Evolutionary conservation across 1,140 invertebrate species (phyloP), one percentile per base, ranked within the genome.

Genomic region (Hesperophylax magnus): DNA sequence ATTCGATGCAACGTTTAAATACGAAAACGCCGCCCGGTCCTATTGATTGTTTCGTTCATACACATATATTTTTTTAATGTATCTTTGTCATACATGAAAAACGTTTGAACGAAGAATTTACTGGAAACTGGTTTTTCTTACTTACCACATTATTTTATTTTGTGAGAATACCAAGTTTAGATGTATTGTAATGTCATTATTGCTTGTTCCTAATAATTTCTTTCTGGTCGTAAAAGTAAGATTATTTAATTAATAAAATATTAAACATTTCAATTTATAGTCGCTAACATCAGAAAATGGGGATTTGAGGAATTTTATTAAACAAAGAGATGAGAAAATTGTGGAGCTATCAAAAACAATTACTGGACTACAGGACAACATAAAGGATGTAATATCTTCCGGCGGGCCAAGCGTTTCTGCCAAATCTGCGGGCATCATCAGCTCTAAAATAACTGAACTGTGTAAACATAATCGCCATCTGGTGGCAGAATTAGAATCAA

Each of bases 391-490:
- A 2, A 89, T 91, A 69, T 89, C 87, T 39, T 86, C 86, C 1
- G 88, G 88, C 4, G 90, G 91, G 8, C 90, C 91, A 17, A 86
- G 86, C 6, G 88, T 89, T 77, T 90, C 88, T 15, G 88, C 87
- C 15, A 90, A 90, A 85, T 89, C 89, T 6, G 89, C 89, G n/a
- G 88, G 88, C 0, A 85, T 90, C 52, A 90, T 90, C 17, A 88
- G 90, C 76, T 86, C 89, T 0, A 92, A 92, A 86, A 91, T 92
- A 76, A 86, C 91, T 2, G 91, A 91, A 27, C 82, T 92, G 14
- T 92, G 90, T 84, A 92, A 92, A 82, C 91, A 91, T 83, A 92
- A 92, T 74, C 87, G 91, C 0, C 89, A 90, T 82, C 85, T 92
- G 69, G 88, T 90, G 2, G 88, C 91, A 7, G 91, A 92, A 82